Conservation (phyloP, 1,140 invertebrate genomes). For the Heliconius hermathena region DNA sequence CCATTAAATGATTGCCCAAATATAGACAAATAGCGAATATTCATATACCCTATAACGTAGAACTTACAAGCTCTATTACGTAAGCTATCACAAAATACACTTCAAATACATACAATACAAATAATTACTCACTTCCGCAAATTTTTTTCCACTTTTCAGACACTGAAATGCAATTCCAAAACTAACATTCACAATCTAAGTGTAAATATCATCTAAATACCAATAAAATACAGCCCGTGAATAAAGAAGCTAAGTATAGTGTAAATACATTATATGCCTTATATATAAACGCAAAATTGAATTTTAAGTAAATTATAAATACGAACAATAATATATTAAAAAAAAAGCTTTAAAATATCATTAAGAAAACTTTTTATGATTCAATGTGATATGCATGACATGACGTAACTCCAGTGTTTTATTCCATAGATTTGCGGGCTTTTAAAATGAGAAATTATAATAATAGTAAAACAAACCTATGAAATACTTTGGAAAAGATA, state of each 20-base stretch:
- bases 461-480: not conserved
- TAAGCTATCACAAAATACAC: conserved; percentile 52
- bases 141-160: conserved; percentile 81
- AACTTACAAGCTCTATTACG: conserved; percentile 50
- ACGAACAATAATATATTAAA: not conserved
- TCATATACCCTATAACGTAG: conserved; percentile 23
- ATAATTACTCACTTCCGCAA: conserved; percentile 76
- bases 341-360: conserved; percentile 8
- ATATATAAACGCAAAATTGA: not conserved
- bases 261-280: conserved; percentile 1
- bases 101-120: conserved; percentile 60
- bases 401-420: not conserved
- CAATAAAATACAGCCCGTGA: conserved; percentile 43
- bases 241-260: conserved; percentile 42
- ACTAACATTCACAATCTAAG: conserved; percentile 75
- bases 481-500: not conserved
- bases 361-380: not conserved
- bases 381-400: not conserved
- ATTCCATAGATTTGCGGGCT: not conserved
- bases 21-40: conserved; percentile 25
- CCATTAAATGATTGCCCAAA: conserved; percentile 16
- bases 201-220: conserved; percentile 49
- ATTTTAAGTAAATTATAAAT: not conserved
- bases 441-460: not conserved
- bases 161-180: conserved; percentile 79